Conservation (phyloP, 1,140 invertebrate species). For the Drosophila erecta region DNA sequence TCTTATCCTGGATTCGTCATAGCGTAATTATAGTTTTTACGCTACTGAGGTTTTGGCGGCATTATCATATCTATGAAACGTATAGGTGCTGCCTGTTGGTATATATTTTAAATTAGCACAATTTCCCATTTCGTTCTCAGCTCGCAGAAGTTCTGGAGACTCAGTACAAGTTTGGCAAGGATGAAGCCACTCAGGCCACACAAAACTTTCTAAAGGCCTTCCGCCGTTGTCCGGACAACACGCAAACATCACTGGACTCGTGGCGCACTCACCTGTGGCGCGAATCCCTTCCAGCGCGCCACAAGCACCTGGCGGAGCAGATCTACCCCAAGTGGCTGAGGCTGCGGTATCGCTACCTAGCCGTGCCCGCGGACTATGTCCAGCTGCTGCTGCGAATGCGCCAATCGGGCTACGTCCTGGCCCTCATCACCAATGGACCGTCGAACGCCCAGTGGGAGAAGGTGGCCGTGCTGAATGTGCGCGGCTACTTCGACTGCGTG, state of each 20-base stretch:
- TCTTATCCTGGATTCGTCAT: not conserved
- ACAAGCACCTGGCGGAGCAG: conserved; percentile 89
- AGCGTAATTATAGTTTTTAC: not conserved
- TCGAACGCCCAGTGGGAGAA: conserved; percentile 95
- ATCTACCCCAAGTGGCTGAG: conserved; percentile 91
- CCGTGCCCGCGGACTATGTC: conserved; percentile 87
- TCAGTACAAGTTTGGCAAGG: conserved; percentile 88
- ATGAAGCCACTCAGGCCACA: conserved; percentile 87
- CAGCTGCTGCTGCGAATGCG: conserved; percentile 87
- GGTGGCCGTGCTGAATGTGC: conserved; percentile 88
- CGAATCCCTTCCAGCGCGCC: conserved; percentile 90
- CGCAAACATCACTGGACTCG: conserved; percentile 88
- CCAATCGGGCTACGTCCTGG: conserved; percentile 89
- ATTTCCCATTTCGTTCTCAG: conserved; percentile 85
- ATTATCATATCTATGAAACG: not conserved
- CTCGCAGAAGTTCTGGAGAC: conserved; percentile 88
- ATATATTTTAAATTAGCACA: too few relatives aligned
- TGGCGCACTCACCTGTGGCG: conserved; percentile 92
- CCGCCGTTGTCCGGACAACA: conserved; percentile 91
- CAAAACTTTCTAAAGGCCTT: conserved; percentile 90
- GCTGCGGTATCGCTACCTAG: conserved; percentile 90
- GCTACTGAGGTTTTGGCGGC: not conserved
- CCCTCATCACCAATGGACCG: conserved; percentile 93
- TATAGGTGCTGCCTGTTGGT: too few relatives aligned
- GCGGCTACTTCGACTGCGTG: conserved; percentile 91